Percentiles rank a stretch among this genome's conserved stretches.
Conservation (phyloP, 1,140 invertebrate species). For the Cylas formicarius region DNA sequence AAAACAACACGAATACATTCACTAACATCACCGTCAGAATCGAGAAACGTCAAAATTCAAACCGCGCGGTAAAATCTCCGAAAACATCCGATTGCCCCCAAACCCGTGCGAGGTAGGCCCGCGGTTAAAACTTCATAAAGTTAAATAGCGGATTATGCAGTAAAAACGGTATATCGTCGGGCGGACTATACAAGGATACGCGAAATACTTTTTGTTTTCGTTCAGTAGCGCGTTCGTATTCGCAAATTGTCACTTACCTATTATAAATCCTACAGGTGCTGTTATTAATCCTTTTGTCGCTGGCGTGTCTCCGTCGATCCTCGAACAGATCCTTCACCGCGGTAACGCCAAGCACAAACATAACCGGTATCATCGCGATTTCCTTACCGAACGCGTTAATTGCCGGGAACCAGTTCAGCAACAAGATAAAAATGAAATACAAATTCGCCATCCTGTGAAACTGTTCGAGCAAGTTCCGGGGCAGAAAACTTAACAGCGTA, state of each 20-base stretch:
- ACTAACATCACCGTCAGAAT: too few relatives aligned
- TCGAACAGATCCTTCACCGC: conserved; percentile 96
- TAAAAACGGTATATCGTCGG: too few relatives aligned
- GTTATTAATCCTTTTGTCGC: conserved; percentile 91
- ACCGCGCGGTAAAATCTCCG: too few relatives aligned
- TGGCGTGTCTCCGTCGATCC: conserved; percentile 80
- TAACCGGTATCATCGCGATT: conserved; percentile 88
- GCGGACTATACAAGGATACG: too few relatives aligned
- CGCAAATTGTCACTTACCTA: conserved; percentile 60
- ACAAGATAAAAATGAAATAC: conserved; percentile 95
- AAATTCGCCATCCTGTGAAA: conserved; percentile 96
- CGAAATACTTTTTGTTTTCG: too few relatives aligned
- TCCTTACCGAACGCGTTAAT: conserved; percentile 96
- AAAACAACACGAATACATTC: too few relatives aligned
- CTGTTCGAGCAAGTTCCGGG: conserved; percentile 95
- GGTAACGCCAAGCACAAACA: conserved; percentile 94
- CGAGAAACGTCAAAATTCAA: too few relatives aligned
- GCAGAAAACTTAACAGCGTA: conserved; percentile 86
- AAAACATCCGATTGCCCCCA: too few relatives aligned
- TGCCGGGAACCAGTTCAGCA: conserved; percentile 89
- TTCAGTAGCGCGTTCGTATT: too few relatives aligned
- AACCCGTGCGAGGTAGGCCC: too few relatives aligned
- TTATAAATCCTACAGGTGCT: conserved; percentile 84
- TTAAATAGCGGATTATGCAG: too few relatives aligned
- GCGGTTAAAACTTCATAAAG: too few relatives aligned